Evolutionary conservation across 2,797 vertebrate species (phyloP).

Genomic region (Alca torda): DNA sequence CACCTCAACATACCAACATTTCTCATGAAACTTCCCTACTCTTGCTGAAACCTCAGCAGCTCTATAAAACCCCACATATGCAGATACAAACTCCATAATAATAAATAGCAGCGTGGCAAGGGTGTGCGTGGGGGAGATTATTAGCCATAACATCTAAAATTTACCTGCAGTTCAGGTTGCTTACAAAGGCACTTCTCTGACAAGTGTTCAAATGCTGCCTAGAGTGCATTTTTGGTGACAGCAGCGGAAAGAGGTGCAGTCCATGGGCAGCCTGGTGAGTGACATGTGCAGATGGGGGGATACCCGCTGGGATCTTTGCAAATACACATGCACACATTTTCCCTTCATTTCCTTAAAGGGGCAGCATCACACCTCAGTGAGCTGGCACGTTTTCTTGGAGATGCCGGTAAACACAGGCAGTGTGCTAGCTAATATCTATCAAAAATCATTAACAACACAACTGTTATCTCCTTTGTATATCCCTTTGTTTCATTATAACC

Average conservation of each 20-base stretch:
- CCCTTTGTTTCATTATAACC: not conserved
- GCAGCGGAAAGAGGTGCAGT: not conserved
- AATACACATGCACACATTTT: slow-evolving; percentile 20
- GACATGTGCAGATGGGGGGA: slow-evolving; percentile 40
- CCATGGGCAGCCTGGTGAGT: not conserved
- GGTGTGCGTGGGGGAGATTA: not conserved
- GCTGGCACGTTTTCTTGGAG: not conserved
- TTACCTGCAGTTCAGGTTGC: slow-evolving; percentile 42
- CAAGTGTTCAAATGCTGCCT: not conserved
- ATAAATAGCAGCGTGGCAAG: not conserved
- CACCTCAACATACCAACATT: not conserved
- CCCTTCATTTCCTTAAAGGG: slow-evolving; percentile 52
- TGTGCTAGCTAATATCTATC: not conserved
- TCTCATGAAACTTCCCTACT: not conserved
- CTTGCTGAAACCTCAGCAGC: slow-evolving; percentile 12
- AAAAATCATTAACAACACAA: not conserved
- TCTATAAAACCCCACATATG: not conserved
- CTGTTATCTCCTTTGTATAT: not conserved
- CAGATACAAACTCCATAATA: not conserved
- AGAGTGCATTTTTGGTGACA: slow-evolving; percentile 43
- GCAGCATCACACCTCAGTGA: not conserved
- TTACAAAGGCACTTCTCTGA: slow-evolving; percentile 16
- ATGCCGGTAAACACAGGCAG: not conserved
- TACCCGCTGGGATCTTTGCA: not conserved
- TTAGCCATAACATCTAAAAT: not conserved